These are phyloP conservation scores for Blastobasis lacticolella DNA, from an alignment of 2,888 invertebrate species.

Conservation along the genomic window DNA sequence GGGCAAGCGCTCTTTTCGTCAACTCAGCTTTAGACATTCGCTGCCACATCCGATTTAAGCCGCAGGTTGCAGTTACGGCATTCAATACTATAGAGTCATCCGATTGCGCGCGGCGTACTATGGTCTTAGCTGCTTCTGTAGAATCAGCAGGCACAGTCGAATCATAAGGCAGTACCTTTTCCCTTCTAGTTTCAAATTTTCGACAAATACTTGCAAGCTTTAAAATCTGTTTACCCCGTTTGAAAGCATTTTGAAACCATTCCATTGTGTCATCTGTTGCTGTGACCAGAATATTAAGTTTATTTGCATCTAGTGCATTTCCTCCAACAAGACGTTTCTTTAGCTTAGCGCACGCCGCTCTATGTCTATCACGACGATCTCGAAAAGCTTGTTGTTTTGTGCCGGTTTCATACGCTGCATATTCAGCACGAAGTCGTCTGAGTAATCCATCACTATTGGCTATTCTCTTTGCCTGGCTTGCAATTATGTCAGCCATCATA, in stretches of 20 bases:
- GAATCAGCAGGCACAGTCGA: conserved; percentile 8
- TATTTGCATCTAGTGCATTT: conserved; percentile 37
- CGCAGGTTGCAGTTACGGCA: conserved; percentile 39
- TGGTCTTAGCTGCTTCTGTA: conserved; percentile 31
- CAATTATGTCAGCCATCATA: conserved; percentile 61
- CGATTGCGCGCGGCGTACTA: conserved; percentile 31
- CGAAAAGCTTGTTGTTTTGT: conserved; percentile 59
- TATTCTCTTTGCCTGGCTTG: conserved; percentile 57
- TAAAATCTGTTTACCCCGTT: conserved; percentile 68
- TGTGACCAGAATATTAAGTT: conserved; percentile 42
- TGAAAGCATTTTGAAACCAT: conserved; percentile 47
- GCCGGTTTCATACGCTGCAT: conserved; percentile 57
- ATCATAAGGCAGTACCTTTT: conserved; percentile 62
- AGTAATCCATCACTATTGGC: conserved; percentile 50
- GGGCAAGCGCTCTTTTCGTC: conserved; percentile 44
- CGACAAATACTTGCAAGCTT: conserved; percentile 68
- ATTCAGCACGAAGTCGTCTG: conserved; percentile 44
- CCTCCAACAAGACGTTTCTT: conserved; percentile 42
- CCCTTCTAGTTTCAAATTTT: conserved; percentile 71
- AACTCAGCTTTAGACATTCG: conserved; percentile 55
- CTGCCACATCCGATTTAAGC: conserved; percentile 57
- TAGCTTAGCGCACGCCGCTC: conserved; percentile 45
- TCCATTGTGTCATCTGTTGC: conserved; percentile 50
- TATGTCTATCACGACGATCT: conserved; percentile 52
- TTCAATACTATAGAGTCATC: conserved; percentile 47